phyloP scores from a whole-genome alignment of 2,888 invertebrate genomes.

The Melanostoma mellinum region DNA sequence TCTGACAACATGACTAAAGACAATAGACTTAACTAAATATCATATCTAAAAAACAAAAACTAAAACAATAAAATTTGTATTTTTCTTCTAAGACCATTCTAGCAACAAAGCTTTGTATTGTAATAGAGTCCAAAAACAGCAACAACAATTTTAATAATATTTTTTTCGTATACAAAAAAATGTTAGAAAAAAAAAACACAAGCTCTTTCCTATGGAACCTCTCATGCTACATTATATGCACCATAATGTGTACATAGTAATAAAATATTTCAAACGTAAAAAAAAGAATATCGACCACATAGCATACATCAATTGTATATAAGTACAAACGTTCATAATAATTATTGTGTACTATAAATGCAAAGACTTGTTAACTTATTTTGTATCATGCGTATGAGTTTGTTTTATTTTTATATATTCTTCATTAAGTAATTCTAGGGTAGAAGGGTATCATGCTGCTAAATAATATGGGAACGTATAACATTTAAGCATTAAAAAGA shows the following conservation, averaged over 20 bases:
- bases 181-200: conserved; percentile 29
- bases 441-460: conserved; percentile 17
- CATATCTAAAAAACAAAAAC: background rate
- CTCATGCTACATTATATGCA: conserved; percentile 28
- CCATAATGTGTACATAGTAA: conserved; percentile 31
- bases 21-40: conserved; percentile 6
- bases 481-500: conserved; percentile 5
- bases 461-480: conserved; percentile 10
- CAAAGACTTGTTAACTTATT: conserved; percentile 54
- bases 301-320: conserved; percentile 55
- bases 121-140: conserved; percentile 1
- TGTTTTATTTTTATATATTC: conserved; percentile 16
- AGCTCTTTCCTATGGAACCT: conserved; percentile 51
- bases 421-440: conserved; percentile 23
- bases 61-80: background rate
- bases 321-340: conserved; percentile 58
- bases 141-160: conserved; percentile 3
- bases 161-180: conserved; percentile 21
- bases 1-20: conserved; percentile 8
- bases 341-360: conserved; percentile 42
- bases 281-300: conserved; percentile 43
- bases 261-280: conserved; percentile 17
- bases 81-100: background rate
- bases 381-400: conserved; percentile 33
- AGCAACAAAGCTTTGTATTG: background rate